phyloP scores from a whole-genome alignment of 2,888 invertebrate genomes.

The Sinotaia quadrata region DNA sequence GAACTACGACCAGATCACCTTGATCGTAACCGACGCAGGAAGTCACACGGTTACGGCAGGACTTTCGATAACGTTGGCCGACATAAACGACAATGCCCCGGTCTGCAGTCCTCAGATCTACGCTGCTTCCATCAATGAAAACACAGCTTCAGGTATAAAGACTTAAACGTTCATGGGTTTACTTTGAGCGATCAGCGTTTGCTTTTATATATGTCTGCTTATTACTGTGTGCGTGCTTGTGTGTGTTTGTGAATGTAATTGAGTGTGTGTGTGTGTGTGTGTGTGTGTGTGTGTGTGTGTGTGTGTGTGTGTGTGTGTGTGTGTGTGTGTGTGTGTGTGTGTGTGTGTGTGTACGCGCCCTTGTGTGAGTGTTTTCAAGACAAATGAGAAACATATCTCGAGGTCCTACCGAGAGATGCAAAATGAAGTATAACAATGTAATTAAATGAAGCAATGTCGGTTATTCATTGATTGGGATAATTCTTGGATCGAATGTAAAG shows the following conservation, averaged over 20 bases:
- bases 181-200: no score
- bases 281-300: background rate
- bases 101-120: conserved; percentile 54
- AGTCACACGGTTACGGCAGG: conserved; percentile 2
- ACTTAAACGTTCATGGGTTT: no score
- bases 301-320: background rate
- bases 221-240: background rate
- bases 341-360: conserved; percentile 1
- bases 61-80: conserved; percentile 22
- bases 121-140: conserved; percentile 44
- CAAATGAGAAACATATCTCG: background rate
- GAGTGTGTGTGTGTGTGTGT: background rate
- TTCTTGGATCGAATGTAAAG: no score
- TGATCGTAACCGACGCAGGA: conserved; percentile 12
- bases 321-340: background rate
- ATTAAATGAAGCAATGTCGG: no score
- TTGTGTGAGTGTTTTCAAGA: background rate
- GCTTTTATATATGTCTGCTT: no score
- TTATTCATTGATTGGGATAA: no score
- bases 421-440: no score
- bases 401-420: background rate
- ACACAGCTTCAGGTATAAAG: conserved; percentile 32
- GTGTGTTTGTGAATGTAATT: background rate
- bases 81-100: conserved; percentile 40
- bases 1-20: conserved; percentile 3